Base-by-base conservation (phyloP, 2,797 vertebrate species). In the Parauchenoglanis punctatus region DNA sequence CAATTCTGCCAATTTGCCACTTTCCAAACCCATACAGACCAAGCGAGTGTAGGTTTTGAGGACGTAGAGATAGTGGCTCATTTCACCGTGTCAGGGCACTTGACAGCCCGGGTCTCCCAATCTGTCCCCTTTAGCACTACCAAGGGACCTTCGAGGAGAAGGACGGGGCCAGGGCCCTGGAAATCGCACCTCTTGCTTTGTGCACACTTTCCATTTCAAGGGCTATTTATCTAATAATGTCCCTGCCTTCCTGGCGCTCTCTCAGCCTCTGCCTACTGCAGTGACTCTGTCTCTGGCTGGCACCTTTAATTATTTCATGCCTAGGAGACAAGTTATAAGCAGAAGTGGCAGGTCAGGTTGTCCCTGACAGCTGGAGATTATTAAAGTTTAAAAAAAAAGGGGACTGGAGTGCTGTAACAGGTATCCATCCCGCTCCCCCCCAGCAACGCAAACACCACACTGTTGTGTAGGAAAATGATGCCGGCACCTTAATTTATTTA, bases 261-360 rank as follows among this genome's bases (percentile, higher is more conserved):
- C 91, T 89, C 85, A 93, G 94, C 95, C 86, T 84, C 84, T 80
- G 80, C 85, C 80, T 73, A 84, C 85, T 89, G 85, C 85, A 86
- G 58, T 58, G 82, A 81, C 76, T 89, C 86, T 58, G 72, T 84
- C 86, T 87, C 85, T 61, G 86, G 87, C 95, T 96, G 97, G 96
- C 96, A 98, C 97, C 97, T 99, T 98, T 99, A 99, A 99, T 99
- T 98, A 99, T 99, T 98, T 99, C 98, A 98, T 99, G 98, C 98
- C 98, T 99, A 98, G 98, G 97, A 99, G 98, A 99, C 98, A 99
- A 96, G 97, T 99, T 99, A 99, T 99, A 99, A 99, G 97, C 97
- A 98, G 98, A 98, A 98, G 97, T 99, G 98, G 98, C 97, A 97
- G 97, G 96, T 96, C 97, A 98, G 97, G 98, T 97, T 97, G 96